These are phyloP conservation scores for Hipposideros armiger DNA, from an alignment of 2,113 vertebrate genomes.

Conservation along the genomic window DNA sequence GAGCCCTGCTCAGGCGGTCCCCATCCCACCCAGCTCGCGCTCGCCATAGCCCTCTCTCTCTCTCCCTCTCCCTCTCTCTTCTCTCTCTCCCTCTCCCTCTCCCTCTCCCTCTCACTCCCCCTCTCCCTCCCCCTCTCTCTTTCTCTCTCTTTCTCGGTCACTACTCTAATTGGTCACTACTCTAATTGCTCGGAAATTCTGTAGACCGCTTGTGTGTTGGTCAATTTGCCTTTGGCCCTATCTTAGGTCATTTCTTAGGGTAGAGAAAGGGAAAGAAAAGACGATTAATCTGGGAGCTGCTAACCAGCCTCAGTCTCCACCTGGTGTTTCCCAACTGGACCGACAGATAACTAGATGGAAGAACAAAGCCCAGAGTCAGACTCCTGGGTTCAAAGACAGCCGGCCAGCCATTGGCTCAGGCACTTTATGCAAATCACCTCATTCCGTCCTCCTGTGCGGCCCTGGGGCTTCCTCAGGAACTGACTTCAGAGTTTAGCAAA, in stretches of 20 bases:
- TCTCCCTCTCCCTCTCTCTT: no score
- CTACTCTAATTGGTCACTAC: no score
- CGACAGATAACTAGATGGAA: background rate
- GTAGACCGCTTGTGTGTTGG: background rate
- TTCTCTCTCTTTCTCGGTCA: no score
- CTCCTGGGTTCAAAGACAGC: no score
- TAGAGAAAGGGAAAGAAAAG: background rate
- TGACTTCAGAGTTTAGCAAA: background rate
- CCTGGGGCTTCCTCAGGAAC: background rate
- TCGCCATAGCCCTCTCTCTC: no score
- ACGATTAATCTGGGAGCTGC: background rate
- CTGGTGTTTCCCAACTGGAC: slow-evolving; percentile 53
- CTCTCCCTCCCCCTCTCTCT: no score
- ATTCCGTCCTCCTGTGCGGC: background rate
- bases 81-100: no score
- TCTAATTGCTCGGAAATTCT: background rate
- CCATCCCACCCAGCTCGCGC: no score
- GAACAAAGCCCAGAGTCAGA: background rate
- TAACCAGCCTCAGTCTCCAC: slow-evolving; percentile 56
- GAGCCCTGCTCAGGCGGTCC: background rate
- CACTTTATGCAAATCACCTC: background rate
- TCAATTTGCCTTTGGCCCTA: background rate
- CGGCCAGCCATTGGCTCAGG: background rate
- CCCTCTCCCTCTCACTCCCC: no score
- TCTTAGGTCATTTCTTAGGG: background rate